Base-by-base conservation (phyloP, 2,888 invertebrate genomes). In the Macropis europaea region DNA sequence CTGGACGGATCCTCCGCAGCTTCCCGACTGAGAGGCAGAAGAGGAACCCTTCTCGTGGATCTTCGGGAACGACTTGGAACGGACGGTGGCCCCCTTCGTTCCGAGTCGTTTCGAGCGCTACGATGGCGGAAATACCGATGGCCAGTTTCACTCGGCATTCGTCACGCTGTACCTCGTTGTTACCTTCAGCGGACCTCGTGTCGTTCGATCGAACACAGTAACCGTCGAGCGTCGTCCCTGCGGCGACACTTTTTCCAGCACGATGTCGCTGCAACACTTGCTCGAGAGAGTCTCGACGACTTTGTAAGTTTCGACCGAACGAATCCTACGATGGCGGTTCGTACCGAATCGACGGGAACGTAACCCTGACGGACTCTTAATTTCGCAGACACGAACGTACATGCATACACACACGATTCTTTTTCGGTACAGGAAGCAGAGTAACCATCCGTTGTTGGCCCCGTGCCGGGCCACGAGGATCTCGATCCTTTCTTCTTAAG, bases 1-100 rank as follows among this genome's bases (percentile, higher is more conserved):
- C 67, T 62, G 73, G 76, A 67, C 57, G 72, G 77, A 73, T 76
- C 73, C 73, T 68, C 76, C 62, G 73, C 68, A 43, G 63, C 47
- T 69, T 76, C 73, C n/a, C 69, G 52, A 32, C 52, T 67, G 67
- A 45, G 78, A 76, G 48, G 60, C 72, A 62, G 75, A 74, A 79
- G 74, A 40, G 68, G 72, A 73, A 50, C 57, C 75, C 36, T 66
- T 61, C 72, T 50, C 73, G 75, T 62, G 73, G 53, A 63, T 47
- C 19, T 53, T 64, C 52, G 54, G 63, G 61, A 76, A 67, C 73
- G 77, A 71, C 36, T 52, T 45, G 43, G 30, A 40, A 76, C 71
- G 48, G 45, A 76, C 52, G 54, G 50, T 13, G 17, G 24, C 22
- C 47, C 57, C 54, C 54, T 69, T 52, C 60, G 64, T 78, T 63